Base-by-base conservation (phyloP, 2,888 invertebrate genomes). In the Drosophila limbata region DNA sequence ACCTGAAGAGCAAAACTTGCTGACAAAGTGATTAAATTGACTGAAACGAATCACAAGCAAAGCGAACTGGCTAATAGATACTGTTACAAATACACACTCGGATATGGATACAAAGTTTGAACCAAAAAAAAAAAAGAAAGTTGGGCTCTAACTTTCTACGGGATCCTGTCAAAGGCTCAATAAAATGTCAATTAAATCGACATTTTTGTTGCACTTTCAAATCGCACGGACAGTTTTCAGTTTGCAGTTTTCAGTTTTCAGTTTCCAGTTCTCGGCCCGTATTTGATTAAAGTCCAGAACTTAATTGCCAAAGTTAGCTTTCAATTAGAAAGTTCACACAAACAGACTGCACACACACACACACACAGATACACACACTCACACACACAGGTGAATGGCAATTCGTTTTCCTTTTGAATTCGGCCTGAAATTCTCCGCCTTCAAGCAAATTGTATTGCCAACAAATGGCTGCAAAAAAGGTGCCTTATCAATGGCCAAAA, bases 1-100 rank as follows among this genome's bases (percentile, higher is more conserved):
- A n/a, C 39, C 55, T 40, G 28, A 61, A 33, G 15, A 45, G 25
- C 44, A 33, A n/a, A 39, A 50, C 77, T 89, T 89, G 89, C 84
- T 79, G 85, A 89, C 88, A 84, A 84, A 89, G 89, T 89, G 85
- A 89, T 89, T 89, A 84, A 84, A 84, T 84, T 84, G 89, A 84
- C 65, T 84, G 89, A 86, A 84, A 81, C 84, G 87, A 72, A 65
- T 25, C 25, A 5, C 25, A 6, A 48, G 31, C 28, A 11, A 28
- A 59, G 60, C 84, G 48, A 35, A 44, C 65, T 39, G 68, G 53
- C 80, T 66, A 72, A 66, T 72, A 79, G 63, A 82, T 67, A 79
- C 68, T 64, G 66, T 42, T 33, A 56, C 60, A 73, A 48, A 51
- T 39, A 35, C 13, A 9, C 9, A 19, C 5, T n/a, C n/a, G n/a